These are phyloP conservation scores for Heteronetta atricapilla DNA, from an alignment of 2,113 vertebrate species.

Conservation along the genomic window DNA sequence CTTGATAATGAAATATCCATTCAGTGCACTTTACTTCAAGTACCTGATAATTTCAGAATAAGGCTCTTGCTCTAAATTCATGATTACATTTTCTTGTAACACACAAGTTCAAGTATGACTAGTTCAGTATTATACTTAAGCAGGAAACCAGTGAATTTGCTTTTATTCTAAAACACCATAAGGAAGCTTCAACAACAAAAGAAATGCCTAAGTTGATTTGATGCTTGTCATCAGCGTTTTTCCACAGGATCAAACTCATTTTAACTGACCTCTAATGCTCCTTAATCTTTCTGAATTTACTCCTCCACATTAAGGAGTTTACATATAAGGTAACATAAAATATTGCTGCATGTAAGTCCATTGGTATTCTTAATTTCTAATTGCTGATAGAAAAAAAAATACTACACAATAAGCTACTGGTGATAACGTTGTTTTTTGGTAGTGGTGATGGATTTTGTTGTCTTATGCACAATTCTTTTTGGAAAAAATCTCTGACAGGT, in stretches of 20 bases:
- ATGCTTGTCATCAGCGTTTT: slow-evolving; percentile 64
- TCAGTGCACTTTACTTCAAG: not conserved
- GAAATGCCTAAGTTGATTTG: slow-evolving; percentile 69
- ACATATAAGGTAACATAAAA: slow-evolving; percentile 48
- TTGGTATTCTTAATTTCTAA: slow-evolving; percentile 31
- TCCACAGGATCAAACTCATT: slow-evolving; percentile 60
- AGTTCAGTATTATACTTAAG: slow-evolving; percentile 54
- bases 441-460: not conserved
- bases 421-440: not conserved
- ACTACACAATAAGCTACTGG: not conserved
- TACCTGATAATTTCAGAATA: not conserved
- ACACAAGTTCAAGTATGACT: slow-evolving; percentile 40
- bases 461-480: not conserved
- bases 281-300: slow-evolving; percentile 67
- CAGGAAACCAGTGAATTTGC: slow-evolving; percentile 52
- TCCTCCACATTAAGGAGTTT: slow-evolving; percentile 55
- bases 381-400: not conserved
- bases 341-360: slow-evolving; percentile 14
- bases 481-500: not conserved
- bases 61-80: slow-evolving; percentile 26
- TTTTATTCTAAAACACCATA: slow-evolving; percentile 68
- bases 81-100: slow-evolving; percentile 51
- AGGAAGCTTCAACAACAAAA: slow-evolving; percentile 71
- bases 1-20: not conserved
- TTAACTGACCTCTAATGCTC: slow-evolving; percentile 67